A percentile compares a stretch with the other conserved stretches of the same genome.
Evolutionary conservation across 2,113 vertebrate genomes (phyloP).

Genomic region (Shinisaurus crocodilurus): DNA sequence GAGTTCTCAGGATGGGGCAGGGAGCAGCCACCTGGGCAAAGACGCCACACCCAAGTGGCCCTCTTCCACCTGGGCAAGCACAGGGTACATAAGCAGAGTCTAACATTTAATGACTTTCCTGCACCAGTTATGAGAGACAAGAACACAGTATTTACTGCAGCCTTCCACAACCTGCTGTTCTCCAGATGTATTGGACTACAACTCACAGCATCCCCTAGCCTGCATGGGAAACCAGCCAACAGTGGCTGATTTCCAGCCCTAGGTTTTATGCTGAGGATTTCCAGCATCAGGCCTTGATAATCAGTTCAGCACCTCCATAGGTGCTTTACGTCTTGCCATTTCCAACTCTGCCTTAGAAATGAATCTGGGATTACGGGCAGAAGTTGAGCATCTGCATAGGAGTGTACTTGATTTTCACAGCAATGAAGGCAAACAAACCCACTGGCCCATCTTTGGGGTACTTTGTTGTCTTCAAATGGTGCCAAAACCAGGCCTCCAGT

Average conservation of each 20-base stretch:
- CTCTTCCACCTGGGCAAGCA: not conserved
- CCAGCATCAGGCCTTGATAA: not conserved
- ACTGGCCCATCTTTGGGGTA: rapidly evolving
- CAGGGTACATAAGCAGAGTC: not conserved
- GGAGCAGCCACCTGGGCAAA: too few species aligned
- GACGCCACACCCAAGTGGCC: too few species aligned
- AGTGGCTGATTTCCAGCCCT: not conserved
- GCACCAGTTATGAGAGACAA: not conserved
- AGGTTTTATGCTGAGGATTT: not conserved
- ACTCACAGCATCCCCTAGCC: not conserved
- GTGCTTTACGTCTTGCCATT: not conserved
- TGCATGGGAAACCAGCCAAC: not conserved
- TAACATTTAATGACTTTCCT: not conserved
- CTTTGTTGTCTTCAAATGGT: not conserved
- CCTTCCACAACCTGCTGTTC: too few species aligned
- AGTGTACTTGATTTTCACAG: not conserved
- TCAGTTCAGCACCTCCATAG: not conserved
- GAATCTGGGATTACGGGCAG: not conserved
- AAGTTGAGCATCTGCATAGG: not conserved
- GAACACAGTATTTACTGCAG: not conserved
- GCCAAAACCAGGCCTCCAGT: not conserved
- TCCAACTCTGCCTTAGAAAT: not conserved
- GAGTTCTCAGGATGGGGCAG: too few species aligned
- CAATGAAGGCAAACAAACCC: not conserved
- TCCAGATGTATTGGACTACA: not conserved